Conservation (phyloP, 2,113 vertebrate species). For the Pteruthius melanotis region DNA sequence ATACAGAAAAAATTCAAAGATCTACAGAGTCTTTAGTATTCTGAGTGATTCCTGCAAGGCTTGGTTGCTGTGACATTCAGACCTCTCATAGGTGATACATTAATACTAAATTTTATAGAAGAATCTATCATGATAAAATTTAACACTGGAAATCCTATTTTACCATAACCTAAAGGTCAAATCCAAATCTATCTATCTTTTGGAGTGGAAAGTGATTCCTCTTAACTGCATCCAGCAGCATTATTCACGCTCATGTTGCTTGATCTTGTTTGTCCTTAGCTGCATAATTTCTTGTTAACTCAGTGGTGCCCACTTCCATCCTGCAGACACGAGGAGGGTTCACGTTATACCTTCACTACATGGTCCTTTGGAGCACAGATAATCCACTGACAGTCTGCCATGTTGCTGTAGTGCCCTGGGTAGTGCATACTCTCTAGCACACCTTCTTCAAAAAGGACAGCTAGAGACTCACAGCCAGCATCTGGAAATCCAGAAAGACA, state of each 20-base stretch:
- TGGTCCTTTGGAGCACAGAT: slow-evolving; percentile 74
- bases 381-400: slow-evolving; percentile 78
- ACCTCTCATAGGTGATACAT: neutral
- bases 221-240: neutral
- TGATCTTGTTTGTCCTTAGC: neutral
- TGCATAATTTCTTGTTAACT: neutral
- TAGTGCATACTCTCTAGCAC: slow-evolving; percentile 73
- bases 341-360: slow-evolving; percentile 76
- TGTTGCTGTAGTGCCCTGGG: slow-evolving; percentile 74
- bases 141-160: neutral
- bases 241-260: neutral
- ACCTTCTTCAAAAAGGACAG: slow-evolving; percentile 73
- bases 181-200: neutral
- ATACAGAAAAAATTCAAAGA: neutral
- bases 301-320: neutral
- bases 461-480: slow-evolving; percentile 74
- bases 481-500: slow-evolving; percentile 47
- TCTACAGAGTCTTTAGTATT: neutral
- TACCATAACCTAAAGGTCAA: neutral
- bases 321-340: neutral
- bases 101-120: neutral
- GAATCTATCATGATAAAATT: neutral
- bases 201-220: neutral
- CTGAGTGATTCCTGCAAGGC: neutral
- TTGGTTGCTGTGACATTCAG: neutral